Evolutionary conservation across 2,797 vertebrate genomes (phyloP).

Genomic region (Harpagifer antarcticus): DNA sequence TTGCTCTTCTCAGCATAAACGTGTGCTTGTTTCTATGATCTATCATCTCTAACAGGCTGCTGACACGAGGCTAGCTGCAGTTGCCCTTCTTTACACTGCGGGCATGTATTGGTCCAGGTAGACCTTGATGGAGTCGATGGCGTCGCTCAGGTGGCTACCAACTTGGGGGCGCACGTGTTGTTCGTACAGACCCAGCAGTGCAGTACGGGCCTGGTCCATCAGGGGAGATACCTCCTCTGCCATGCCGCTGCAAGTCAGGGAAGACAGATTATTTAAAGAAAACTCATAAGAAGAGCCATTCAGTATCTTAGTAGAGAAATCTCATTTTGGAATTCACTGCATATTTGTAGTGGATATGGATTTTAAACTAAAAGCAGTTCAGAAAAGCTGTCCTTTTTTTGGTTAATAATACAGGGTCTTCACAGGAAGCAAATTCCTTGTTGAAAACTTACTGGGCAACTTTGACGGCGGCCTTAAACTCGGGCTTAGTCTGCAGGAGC

Average conservation of each 20-base stretch:
- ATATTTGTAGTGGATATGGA: not conserved
- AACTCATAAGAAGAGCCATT: not conserved
- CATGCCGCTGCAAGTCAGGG: slow-evolving; percentile 62
- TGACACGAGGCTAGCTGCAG: slow-evolving; percentile 27
- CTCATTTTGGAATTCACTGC: not conserved
- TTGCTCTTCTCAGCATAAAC: slow-evolving; percentile 57
- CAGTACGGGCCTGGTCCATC: slow-evolving; percentile 63
- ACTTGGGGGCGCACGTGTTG: slow-evolving; percentile 66
- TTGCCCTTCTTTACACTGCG: slow-evolving; percentile 53
- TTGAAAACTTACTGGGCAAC: slow-evolving; percentile 67
- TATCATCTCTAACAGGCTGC: slow-evolving; percentile 58
- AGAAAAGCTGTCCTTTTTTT: not conserved
- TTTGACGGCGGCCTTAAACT: slow-evolving; percentile 44
- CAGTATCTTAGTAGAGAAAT: not conserved
- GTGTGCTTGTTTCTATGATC: slow-evolving; percentile 52
- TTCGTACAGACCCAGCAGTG: slow-evolving; percentile 73
- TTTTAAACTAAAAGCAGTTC: not conserved
- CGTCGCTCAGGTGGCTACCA: slow-evolving; percentile 50
- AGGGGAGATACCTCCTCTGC: slow-evolving; percentile 59
- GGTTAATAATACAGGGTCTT: not conserved
- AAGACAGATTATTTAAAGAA: not conserved
- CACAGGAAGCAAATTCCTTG: not conserved
- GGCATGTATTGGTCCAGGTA: slow-evolving; percentile 75
- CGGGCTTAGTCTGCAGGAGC: slow-evolving; percentile 18
- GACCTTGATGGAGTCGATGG: slow-evolving; percentile 63